Percentiles rank a stretch among this genome's conserved stretches.
Conservation (phyloP, 2,888 invertebrate species). For the Hydriomena furcata region DNA sequence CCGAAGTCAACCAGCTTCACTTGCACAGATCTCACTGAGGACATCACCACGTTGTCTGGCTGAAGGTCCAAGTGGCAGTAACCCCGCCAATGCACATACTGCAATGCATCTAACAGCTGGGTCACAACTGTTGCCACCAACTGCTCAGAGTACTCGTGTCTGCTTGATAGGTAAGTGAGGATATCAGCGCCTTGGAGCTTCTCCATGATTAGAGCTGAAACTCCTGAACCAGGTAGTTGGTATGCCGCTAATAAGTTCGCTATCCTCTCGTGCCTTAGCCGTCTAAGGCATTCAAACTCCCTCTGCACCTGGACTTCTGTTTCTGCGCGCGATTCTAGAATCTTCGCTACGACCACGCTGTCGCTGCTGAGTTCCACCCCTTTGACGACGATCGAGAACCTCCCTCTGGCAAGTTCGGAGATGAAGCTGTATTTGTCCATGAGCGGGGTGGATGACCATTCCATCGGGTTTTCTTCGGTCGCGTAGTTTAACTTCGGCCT, state of each 20-base stretch:
- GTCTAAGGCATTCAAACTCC: conserved; percentile 93
- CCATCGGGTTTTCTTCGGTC: conserved; percentile 88
- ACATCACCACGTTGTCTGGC: conserved; percentile 97
- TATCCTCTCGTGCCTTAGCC: conserved; percentile 94
- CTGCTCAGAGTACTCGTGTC: conserved; percentile 96
- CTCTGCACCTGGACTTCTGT: conserved; percentile 87
- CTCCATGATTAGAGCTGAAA: conserved; percentile 90
- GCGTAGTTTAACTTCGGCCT: conserved; percentile 88
- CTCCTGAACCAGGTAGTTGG: conserved; percentile 86
- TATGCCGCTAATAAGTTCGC: conserved; percentile 89
- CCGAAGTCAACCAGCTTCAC: conserved; percentile 97
- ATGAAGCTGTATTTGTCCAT: conserved; percentile 92
- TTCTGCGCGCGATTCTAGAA: conserved; percentile 87
- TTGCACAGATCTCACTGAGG: conserved; percentile 91
- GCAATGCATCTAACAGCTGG: conserved; percentile 94
- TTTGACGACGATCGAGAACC: conserved; percentile 93
- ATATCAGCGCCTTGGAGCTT: conserved; percentile 96
- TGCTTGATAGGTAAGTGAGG: conserved; percentile 92
- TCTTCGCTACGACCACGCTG: conserved; percentile 92
- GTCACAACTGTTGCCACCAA: conserved; percentile 93
- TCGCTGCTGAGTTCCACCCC: conserved; percentile 89
- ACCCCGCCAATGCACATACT: conserved; percentile 97
- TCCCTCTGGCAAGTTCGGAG: conserved; percentile 93
- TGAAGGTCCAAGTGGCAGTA: conserved; percentile 95
- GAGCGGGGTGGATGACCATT: conserved; percentile 87